Percentiles rank a stretch among this genome's conserved stretches.
phyloP scores from a whole-genome alignment of 2,888 invertebrate genomes.

The Nebria salina region DNA sequence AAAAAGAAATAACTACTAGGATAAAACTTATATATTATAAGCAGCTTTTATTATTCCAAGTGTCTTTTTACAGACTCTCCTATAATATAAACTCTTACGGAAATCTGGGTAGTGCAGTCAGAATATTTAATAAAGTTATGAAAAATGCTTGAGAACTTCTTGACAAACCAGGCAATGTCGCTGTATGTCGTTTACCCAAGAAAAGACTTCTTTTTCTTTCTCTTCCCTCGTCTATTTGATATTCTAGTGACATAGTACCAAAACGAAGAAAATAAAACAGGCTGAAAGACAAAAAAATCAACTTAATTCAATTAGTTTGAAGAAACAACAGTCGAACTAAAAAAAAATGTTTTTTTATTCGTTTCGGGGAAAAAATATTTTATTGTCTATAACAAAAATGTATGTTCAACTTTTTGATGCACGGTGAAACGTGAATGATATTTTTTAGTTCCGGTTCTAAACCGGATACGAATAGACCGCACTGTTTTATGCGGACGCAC shows the following conservation, averaged over 20 bases:
- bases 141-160: slow-evolving; percentile 16
- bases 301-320: slow-evolving; percentile 40
- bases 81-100: slow-evolving; percentile 6
- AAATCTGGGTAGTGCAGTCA: slow-evolving; percentile 9
- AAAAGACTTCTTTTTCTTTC: not conserved
- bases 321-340: slow-evolving; percentile 30
- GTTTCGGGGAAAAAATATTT: not conserved
- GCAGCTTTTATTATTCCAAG: not conserved
- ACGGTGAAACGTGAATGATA: not conserved
- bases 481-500: not conserved
- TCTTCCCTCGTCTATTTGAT: slow-evolving; percentile 25
- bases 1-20: not conserved
- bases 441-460: not conserved
- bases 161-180: slow-evolving; percentile 7
- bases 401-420: not conserved
- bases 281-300: slow-evolving; percentile 32
- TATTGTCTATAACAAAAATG: too few species aligned
- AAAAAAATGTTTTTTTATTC: not conserved
- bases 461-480: not conserved
- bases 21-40: not conserved
- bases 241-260: slow-evolving; percentile 20
- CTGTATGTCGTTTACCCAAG: not conserved
- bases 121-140: slow-evolving; percentile 23
- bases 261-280: slow-evolving; percentile 39
- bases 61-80: not conserved